A percentile compares a stretch with the other conserved stretches of the same genome.
phyloP scores from a whole-genome alignment of 1,140 invertebrate genomes.

The Dolichoris vasculosae region DNA sequence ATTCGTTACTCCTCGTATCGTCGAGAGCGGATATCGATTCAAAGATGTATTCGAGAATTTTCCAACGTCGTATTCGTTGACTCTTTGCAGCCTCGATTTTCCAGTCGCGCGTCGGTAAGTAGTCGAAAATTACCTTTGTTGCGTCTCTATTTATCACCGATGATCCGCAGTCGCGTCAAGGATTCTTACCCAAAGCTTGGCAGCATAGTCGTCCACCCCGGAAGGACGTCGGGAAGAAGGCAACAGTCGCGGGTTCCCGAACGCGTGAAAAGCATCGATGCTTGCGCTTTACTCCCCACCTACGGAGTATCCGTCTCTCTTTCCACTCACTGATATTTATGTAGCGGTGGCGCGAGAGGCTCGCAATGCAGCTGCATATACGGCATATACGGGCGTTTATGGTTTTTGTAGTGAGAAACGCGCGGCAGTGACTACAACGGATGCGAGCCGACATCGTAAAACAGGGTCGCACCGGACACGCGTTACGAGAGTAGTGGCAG shows the following conservation, averaged over 20 bases:
- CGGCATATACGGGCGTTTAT: conserved; percentile 65
- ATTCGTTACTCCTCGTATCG: no score
- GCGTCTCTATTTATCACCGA: not conserved
- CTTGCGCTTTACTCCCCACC: not conserved
- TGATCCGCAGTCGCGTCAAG: no score
- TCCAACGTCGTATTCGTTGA: no score
- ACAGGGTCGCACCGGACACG: conserved; percentile 59
- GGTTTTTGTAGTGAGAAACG: conserved; percentile 62
- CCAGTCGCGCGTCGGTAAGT: no score
- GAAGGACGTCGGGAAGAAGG: not conserved
- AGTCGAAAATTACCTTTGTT: no score
- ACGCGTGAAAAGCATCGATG: no score
- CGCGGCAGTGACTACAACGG: conserved; percentile 52
- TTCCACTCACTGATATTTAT: not conserved
- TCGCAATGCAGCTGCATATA: not conserved
- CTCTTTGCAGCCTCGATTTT: no score
- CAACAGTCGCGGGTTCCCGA: not conserved
- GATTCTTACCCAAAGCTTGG: not conserved
- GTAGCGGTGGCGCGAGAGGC: not conserved
- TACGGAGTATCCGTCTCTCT: no score
- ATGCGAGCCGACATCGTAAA: conserved; percentile 61
- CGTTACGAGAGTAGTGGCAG: conserved; percentile 33
- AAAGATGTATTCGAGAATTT: no score
- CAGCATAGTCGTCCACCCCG: not conserved
- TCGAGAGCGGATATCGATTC: no score